These are phyloP conservation scores for Hydrolagus colliei DNA, from an alignment of 2,797 vertebrate species.

Conservation along the genomic window DNA sequence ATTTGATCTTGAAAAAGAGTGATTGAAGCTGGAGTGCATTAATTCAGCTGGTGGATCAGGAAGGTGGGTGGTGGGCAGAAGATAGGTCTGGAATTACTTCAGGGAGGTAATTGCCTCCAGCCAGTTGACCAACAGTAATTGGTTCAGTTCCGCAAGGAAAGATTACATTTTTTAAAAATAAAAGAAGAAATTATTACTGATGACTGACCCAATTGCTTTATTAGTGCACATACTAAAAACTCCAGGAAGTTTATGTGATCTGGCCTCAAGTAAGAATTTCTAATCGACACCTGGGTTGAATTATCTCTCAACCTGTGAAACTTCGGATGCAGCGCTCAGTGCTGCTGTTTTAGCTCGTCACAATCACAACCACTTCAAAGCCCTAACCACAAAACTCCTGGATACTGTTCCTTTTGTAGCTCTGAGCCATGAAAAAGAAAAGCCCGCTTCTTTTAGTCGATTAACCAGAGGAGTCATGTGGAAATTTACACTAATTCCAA, in stretches of 20 bases:
- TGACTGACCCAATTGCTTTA: slow-evolving; percentile 9
- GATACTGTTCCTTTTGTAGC: slow-evolving; percentile 26
- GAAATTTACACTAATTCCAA: slow-evolving; percentile 34
- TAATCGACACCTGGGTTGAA: slow-evolving; percentile 17
- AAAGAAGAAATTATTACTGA: slow-evolving; percentile 19
- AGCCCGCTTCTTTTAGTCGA: slow-evolving; percentile 31
- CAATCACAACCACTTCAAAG: slow-evolving; percentile 23
- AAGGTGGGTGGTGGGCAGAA: slow-evolving; percentile 10
- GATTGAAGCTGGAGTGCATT: slow-evolving; percentile 13
- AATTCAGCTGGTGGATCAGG: neutral
- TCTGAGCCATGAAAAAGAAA: slow-evolving; percentile 7
- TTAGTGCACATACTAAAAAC: neutral
- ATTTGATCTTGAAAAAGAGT: slow-evolving; percentile 18
- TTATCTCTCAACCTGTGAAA: slow-evolving; percentile 21
- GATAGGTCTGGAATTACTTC: slow-evolving; percentile 14
- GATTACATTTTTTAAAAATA: neutral
- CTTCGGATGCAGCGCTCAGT: neutral
- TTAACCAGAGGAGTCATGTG: slow-evolving; percentile 31
- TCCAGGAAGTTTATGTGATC: slow-evolving; percentile 16
- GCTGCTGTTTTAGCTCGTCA: slow-evolving; percentile 11
- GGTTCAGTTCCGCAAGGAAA: neutral
- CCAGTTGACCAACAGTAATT: slow-evolving; percentile 20
- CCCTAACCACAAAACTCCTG: neutral
- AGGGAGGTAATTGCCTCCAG: neutral
- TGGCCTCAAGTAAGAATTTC: neutral